Conservation (phyloP, 2,888 invertebrate genomes). For the Scaptomyza reducta region DNA sequence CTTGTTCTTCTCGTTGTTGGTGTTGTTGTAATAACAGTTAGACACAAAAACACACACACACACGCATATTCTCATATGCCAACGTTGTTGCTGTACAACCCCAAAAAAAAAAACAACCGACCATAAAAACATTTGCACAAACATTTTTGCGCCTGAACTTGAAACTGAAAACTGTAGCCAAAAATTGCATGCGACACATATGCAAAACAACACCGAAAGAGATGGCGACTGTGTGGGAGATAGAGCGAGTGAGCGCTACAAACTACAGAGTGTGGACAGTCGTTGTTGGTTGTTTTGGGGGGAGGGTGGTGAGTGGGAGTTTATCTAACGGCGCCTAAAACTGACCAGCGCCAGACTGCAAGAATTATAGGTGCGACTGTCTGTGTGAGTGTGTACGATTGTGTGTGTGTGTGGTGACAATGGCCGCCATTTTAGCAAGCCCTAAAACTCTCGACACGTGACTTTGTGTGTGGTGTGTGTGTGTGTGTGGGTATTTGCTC, state of each 20-base stretch:
- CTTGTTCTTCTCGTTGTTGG: constrained; percentile 7
- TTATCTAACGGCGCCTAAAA: constrained; percentile 75
- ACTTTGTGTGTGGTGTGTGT: constrained; percentile 19
- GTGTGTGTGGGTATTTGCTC: constrained; percentile 36
- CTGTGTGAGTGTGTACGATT: constrained; percentile 11
- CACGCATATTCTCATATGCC: constrained; percentile 29
- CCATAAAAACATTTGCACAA: constrained; percentile 43
- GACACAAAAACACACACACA: background rate
- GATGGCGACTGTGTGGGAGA: background rate
- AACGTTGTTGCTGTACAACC: constrained; percentile 15
- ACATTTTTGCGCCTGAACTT: constrained; percentile 71
- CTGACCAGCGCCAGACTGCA: constrained; percentile 70
- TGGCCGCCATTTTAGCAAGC: constrained; percentile 74
- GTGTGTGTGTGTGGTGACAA: constrained; percentile 68
- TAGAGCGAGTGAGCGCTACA: background rate
- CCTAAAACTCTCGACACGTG: constrained; percentile 36
- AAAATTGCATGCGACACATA: constrained; percentile 37
- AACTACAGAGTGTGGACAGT: constrained; percentile 15
- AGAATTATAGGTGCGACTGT: constrained; percentile 71
- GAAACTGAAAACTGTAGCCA: constrained; percentile 67
- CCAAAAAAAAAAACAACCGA: constrained; percentile 6
- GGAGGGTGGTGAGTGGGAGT: constrained; percentile 19
- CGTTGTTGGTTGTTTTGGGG: constrained; percentile 18
- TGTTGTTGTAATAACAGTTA: constrained; percentile 7
- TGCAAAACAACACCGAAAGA: constrained; percentile 15